Evolutionary conservation across 1,140 invertebrate genomes (phyloP).

Genomic region (Oncopodura yosiiana): DNA sequence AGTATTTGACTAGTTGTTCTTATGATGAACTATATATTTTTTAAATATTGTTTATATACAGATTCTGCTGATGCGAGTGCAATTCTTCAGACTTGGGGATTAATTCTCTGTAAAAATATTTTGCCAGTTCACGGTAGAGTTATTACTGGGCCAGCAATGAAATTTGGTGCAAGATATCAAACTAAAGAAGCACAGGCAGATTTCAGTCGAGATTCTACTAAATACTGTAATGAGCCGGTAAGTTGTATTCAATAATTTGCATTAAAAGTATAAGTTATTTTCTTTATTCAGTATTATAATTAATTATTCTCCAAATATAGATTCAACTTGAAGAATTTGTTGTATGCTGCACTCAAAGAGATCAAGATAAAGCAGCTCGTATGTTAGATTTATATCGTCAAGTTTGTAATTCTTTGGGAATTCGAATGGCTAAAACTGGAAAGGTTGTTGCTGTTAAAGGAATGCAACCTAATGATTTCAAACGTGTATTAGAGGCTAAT

Average conservation of each 20-base stretch:
- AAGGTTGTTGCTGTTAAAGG: constrained; percentile 5
- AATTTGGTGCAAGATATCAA: constrained; percentile 49
- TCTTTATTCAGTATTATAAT: too few relatives aligned
- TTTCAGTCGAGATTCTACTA: too few relatives aligned
- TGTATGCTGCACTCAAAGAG: constrained; percentile 53
- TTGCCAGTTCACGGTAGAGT: constrained; percentile 53
- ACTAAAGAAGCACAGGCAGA: too few relatives aligned
- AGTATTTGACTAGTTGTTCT: too few relatives aligned
- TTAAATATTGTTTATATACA: constrained; percentile 23
- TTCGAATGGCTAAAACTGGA: background rate
- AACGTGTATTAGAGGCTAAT: background rate
- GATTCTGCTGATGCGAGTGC: constrained; percentile 49
- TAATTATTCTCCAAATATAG: too few relatives aligned
- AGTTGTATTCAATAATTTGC: background rate
- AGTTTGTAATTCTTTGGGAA: constrained; percentile 23
- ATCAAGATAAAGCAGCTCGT: constrained; percentile 45
- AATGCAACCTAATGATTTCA: background rate
- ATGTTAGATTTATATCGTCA: constrained; percentile 8
- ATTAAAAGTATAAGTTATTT: background rate
- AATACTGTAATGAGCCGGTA: constrained; percentile 47
- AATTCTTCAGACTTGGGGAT: constrained; percentile 71
- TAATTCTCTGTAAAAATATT: constrained; percentile 53
- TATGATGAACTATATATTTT: constrained; percentile 18
- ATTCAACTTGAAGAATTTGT: constrained; percentile 54
- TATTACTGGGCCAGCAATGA: constrained; percentile 54